phyloP scores from a whole-genome alignment of 2,888 invertebrate species.

The Pomacea canaliculata region DNA sequence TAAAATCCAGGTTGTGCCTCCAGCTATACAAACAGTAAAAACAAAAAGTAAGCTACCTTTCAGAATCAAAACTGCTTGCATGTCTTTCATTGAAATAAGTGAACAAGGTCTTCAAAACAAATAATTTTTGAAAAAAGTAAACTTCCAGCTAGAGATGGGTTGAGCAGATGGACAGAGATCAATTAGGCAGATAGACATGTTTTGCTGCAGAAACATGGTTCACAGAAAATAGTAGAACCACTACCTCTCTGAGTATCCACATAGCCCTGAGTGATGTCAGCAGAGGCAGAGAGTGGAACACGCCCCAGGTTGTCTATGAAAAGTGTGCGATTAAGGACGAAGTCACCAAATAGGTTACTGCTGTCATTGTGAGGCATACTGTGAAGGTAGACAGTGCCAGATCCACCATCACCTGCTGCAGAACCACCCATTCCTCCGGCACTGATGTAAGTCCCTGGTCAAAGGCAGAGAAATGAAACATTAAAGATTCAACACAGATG shows the following conservation, averaged over 20 bases:
- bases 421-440: conserved; percentile 46
- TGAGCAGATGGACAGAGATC: too few species aligned
- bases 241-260: conserved; percentile 10
- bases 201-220: too few species aligned
- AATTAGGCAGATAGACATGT: too few species aligned
- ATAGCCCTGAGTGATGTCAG: conserved; percentile 20
- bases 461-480: not conserved
- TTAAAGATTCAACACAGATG: too few species aligned
- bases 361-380: conserved; percentile 35
- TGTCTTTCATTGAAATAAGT: not conserved
- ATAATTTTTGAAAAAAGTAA: not conserved
- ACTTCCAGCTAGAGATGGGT: not conserved
- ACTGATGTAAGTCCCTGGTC: conserved; percentile 43
- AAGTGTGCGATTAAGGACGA: conserved; percentile 47
- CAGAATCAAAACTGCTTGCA: not conserved
- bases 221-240: not conserved
- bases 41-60: not conserved
- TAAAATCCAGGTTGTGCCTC: conserved; percentile 40
- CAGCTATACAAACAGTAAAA: not conserved
- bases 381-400: conserved; percentile 55
- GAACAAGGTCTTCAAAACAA: not conserved
- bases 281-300: conserved; percentile 22
- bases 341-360: conserved; percentile 16
- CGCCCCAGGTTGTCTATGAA: conserved; percentile 44
- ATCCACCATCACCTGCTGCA: conserved; percentile 46